A percentile compares a stretch with the other conserved stretches of the same genome.
Conservation (phyloP, 1,140 invertebrate species). For the Bombus balteatus region DNA sequence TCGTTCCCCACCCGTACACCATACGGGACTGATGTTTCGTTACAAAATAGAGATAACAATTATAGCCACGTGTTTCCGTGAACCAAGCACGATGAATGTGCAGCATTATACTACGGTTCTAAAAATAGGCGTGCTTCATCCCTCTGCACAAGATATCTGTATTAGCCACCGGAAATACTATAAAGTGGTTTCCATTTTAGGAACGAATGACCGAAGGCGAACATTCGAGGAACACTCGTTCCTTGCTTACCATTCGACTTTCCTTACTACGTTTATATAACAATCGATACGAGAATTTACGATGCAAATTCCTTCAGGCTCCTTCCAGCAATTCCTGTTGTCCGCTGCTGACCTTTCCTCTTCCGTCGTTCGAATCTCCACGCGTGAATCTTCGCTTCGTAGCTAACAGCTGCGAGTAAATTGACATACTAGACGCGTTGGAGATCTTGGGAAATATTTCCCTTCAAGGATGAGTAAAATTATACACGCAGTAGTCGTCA, state of each 20-base stretch:
- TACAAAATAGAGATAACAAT: slow-evolving; percentile 45
- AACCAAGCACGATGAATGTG: slow-evolving; percentile 51
- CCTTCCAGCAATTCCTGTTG: not conserved
- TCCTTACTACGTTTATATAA: not conserved
- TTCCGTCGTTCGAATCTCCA: slow-evolving; percentile 15
- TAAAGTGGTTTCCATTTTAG: slow-evolving; percentile 66
- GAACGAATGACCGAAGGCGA: slow-evolving; percentile 45
- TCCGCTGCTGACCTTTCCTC: not conserved
- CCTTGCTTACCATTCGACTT: slow-evolving; percentile 3
- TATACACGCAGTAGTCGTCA: rapidly evolving
- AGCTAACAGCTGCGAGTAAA: not conserved
- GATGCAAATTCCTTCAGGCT: not conserved
- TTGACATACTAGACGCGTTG: not conserved
- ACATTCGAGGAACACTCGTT: not conserved
- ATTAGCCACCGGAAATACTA: slow-evolving; percentile 64
- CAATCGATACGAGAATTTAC: not conserved
- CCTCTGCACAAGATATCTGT: slow-evolving; percentile 65
- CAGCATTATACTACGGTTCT: slow-evolving; percentile 57
- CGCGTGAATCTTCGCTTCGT: not conserved
- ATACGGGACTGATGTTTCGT: slow-evolving; percentile 9
- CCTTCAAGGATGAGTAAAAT: not conserved
- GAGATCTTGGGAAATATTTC: not conserved
- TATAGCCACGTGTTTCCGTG: slow-evolving; percentile 50
- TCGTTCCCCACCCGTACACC: not conserved
- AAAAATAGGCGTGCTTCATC: slow-evolving; percentile 69